Evolutionary conservation across 2,113 vertebrate genomes (phyloP).

Genomic region (Picathartes gymnocephalus): DNA sequence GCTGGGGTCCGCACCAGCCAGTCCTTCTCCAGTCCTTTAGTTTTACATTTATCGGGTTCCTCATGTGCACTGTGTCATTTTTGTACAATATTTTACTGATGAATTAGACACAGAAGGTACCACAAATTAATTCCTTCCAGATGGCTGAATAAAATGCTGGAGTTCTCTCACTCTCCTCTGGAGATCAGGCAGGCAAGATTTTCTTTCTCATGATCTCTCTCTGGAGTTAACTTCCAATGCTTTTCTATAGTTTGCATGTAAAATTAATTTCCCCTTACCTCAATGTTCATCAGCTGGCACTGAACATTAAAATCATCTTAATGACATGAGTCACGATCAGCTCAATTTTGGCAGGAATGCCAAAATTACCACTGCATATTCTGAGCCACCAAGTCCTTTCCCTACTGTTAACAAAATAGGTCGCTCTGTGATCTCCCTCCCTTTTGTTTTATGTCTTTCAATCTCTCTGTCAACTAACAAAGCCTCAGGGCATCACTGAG

Average conservation of each 20-base stretch:
- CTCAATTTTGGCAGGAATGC: background rate
- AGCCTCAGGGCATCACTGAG: background rate
- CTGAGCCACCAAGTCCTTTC: background rate
- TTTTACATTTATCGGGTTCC: background rate
- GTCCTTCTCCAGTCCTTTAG: background rate
- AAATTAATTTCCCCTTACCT: slow-evolving; percentile 51
- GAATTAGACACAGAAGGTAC: slow-evolving; percentile 41
- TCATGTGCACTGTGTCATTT: background rate
- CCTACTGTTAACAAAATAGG: slow-evolving; percentile 20
- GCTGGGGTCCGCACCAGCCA: background rate
- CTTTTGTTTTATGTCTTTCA: background rate
- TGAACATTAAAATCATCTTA: slow-evolving; percentile 33
- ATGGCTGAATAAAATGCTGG: slow-evolving; percentile 34
- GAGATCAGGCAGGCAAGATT: slow-evolving; percentile 6
- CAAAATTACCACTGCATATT: slow-evolving; percentile 7
- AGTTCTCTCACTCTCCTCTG: background rate
- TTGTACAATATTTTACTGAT: slow-evolving; percentile 1
- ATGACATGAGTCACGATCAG: slow-evolving; percentile 9
- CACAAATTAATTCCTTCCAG: slow-evolving; percentile 54
- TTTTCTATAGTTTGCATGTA: slow-evolving; percentile 4
- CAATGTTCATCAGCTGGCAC: slow-evolving; percentile 32
- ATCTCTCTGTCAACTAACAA: background rate
- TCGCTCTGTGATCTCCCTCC: background rate
- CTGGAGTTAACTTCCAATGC: slow-evolving; percentile 6
- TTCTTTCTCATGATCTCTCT: background rate